Evolutionary conservation across 2,113 vertebrate genomes (phyloP), one percentile per base, ranked within the genome.

Genomic region (Oplegnathus fasciatus): DNA sequence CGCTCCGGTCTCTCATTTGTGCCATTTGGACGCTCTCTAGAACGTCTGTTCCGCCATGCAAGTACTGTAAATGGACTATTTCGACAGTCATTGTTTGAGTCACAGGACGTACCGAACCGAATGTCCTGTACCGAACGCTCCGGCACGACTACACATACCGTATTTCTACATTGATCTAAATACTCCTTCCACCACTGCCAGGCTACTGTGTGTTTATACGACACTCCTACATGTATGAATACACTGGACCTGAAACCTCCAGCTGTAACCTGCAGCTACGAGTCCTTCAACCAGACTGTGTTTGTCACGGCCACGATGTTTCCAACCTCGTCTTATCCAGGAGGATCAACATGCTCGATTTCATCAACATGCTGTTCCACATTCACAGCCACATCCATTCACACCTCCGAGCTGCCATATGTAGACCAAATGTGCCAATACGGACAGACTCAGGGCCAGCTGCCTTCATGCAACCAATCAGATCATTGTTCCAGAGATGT

Each of bases 371-470:
- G 18, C 34, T 32, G 32, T 8, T 60, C 54, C 20, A 26, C 55
- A 66, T 75, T 88, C 69, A 67, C 78, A 73, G 64, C 24, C 61
- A 26, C 69, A 62, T 62, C 54, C 44, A 61, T 75, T 80, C 55
- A 83, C 82, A 70, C 86, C 65, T 82, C 74, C 13, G 32, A 61
- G 69, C 70, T 22, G 57, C 82, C 88, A 68, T 78, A 86, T 70
- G 85, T 6, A 20, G 46, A 24, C 37, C 22, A 0, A 22, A 48
- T 4, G 44, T 60, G 83, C 73, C 83, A 82, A 40, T 17, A 58
- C 0, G 42, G 75, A 57, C 54, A 54, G 60, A 60, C 65, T 73
- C 7, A 11, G 30, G 24, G 61, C 64, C 82, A 42, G 17, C 69
- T 78, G 74, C 44, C 73, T 11, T 71, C 74, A 26, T 2, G 8